Evolutionary conservation across 2,113 vertebrate genomes (phyloP), one percentile per base, ranked within the genome.

Genomic region (Alaudala cheleensis): DNA sequence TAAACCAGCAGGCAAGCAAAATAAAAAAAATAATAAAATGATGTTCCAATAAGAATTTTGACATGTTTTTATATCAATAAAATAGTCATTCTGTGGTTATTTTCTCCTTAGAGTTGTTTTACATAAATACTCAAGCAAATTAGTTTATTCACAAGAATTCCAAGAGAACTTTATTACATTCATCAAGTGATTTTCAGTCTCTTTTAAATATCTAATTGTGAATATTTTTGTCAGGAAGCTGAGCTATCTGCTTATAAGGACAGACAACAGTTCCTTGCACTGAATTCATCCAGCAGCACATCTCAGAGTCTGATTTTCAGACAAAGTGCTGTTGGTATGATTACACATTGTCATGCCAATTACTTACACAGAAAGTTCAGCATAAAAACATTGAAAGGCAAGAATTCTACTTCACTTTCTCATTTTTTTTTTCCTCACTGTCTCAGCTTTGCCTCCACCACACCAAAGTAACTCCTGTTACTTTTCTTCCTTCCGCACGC

Each of bases 1-100:
- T 39, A 82, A 73, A 54, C 8, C 22, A 1, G 1, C 18, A 62
- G 34, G 24, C 62, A 73, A 51, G 6, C 9, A 73, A 86, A 84
- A 71, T n/a, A 39, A 0, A 1, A 57, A 37, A 16, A 54, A 19
- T 1, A 61, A 47, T 2, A 17, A 51, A 40, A 1, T 31, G 11
- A 77, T 57, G 18, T 49, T 45, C 4, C 26, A 54, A 14, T 33
- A 61, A 33, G 45, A 67, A 42, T 72, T 88, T 92, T 88, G n/a
- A 42, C n/a, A 80, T 26, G 61, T 53, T 85, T 80, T 37, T 3
- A 2, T 71, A 22, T 44, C 16, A 76, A 44, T 90, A 80, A 44
- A 66, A 45, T 31, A 66, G 15, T 31, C 1, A 37, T 81, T 70
- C 21, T 44, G 14, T 58, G 42, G 14, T 33, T 80, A 12, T 85